phyloP scores from a whole-genome alignment of 1,140 invertebrate genomes.

The Capitella teleta region DNA sequence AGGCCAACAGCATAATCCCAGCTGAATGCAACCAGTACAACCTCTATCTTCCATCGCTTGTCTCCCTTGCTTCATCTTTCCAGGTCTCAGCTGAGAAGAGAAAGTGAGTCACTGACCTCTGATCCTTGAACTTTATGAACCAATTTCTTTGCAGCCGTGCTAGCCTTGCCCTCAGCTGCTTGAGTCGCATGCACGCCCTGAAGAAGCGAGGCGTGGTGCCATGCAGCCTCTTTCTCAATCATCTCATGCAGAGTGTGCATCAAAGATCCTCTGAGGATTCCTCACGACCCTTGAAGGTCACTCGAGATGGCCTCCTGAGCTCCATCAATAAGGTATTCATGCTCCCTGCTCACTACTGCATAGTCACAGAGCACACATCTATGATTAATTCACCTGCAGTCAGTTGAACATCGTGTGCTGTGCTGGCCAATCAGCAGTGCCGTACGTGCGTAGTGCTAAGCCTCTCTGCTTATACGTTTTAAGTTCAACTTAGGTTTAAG shows the following conservation, averaged over 20 bases:
- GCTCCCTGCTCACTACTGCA: too few species aligned
- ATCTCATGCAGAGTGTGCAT: constrained; percentile 53
- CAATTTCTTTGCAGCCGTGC: constrained; percentile 44
- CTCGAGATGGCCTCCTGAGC: too few species aligned
- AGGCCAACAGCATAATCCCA: constrained; percentile 61
- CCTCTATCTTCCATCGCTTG: constrained; percentile 66
- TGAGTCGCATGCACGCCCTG: constrained; percentile 61
- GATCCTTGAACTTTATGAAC: not conserved
- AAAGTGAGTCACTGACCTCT: constrained; percentile 24
- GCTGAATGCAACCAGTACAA: constrained; percentile 69
- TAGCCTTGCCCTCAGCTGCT: constrained; percentile 63
- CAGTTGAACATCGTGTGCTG: too few species aligned
- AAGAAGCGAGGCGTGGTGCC: constrained; percentile 65
- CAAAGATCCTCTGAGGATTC: too few species aligned
- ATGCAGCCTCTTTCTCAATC: constrained; percentile 70
- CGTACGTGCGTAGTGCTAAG: too few species aligned
- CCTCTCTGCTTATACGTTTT: too few species aligned
- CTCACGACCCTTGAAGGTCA: too few species aligned
- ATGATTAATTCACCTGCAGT: too few species aligned
- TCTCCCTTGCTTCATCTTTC: constrained; percentile 59
- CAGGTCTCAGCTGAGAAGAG: constrained; percentile 20
- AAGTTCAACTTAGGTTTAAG: too few species aligned
- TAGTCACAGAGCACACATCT: too few species aligned
- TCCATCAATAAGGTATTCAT: too few species aligned
- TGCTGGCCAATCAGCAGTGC: too few species aligned